Evolutionary conservation across 2,888 invertebrate species (phyloP).

Genomic region (Leucophenga maculata): DNA sequence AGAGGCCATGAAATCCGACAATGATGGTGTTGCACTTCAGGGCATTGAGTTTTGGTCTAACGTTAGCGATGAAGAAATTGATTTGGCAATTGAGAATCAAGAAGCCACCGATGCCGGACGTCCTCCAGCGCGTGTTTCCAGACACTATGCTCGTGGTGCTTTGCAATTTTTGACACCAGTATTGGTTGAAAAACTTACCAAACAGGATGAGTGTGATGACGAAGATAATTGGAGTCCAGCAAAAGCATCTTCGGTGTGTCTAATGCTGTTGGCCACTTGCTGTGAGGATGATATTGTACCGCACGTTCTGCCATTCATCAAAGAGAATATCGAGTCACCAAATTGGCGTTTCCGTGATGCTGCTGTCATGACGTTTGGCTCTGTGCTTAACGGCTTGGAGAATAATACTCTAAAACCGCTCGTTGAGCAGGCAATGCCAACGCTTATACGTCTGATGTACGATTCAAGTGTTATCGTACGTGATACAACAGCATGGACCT

Average conservation of each 20-base stretch:
- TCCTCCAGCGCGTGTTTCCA: slow-evolving; percentile 92
- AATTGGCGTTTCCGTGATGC: slow-evolving; percentile 97
- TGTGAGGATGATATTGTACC: slow-evolving; percentile 98
- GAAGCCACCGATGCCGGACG: slow-evolving; percentile 95
- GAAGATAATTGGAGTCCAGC: slow-evolving; percentile 99
- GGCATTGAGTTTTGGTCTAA: slow-evolving; percentile 99
- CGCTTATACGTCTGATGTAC: slow-evolving; percentile 94
- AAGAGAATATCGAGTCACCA: slow-evolving; percentile 91
- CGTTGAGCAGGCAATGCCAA: slow-evolving; percentile 97
- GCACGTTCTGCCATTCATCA: slow-evolving; percentile 95
- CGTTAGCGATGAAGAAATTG: slow-evolving; percentile 99
- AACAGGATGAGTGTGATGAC: slow-evolving; percentile 97
- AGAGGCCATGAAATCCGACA: slow-evolving; percentile 97
- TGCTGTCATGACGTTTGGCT: slow-evolving; percentile 98
- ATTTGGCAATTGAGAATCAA: slow-evolving; percentile 92
- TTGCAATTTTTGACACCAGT: slow-evolving; percentile 95
- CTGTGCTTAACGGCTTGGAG: slow-evolving; percentile 93
- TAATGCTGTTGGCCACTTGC: slow-evolving; percentile 97
- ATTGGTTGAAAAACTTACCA: slow-evolving; percentile 92
- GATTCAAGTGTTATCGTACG: slow-evolving; percentile 94
- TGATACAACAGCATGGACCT: slow-evolving; percentile 98
- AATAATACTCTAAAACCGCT: slow-evolving; percentile 88
- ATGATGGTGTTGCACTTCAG: slow-evolving; percentile 96
- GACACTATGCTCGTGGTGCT: slow-evolving; percentile 98
- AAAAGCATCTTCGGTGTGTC: slow-evolving; percentile 98